Base-by-base conservation (phyloP, 2,113 vertebrate species). In the Otocyon megalotis region DNA sequence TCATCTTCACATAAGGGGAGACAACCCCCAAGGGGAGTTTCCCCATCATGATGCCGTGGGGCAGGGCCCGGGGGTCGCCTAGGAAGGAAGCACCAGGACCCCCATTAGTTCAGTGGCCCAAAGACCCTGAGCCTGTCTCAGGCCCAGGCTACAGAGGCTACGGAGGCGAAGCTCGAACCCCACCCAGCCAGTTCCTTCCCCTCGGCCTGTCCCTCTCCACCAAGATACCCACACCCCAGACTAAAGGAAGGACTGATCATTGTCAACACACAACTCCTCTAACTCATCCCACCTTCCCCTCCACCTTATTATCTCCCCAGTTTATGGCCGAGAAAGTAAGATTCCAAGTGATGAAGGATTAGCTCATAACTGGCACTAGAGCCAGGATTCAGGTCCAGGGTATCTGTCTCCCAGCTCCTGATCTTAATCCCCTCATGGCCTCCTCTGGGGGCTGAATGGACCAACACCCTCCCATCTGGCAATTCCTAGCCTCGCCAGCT, bases 1-100 rank as follows among this genome's bases (percentile, higher is more conserved):
- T 98, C 83, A 93, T 98, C 93, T 95, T 96, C 54, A 97, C 98
- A 0, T 93, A 87, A 5, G 98, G 98, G 48, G 98, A 97, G 4
- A 96, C 65, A 0, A 82, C 53, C 2, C 98, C 98, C 17, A 95
- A 0, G 0, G 69, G 98, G 20, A 76, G 93, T 43, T 19, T 97
- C 43, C 97, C 98, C 98, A 95, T 93, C 97, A 97, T 97, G 67
- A 13, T 28, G 90, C 91, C 58, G 88, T 24, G 67, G 81, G 92
- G 67, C 54, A 53, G 93, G 54, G 84, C 85, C 95, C 96, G 17
- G 0, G 62, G n/a, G 65, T 6, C 79, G 1, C 90, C 98, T 97
- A 12, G 43, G 37, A 53, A 37, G 80, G 77, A 88, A 58, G 8
- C 69, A 24, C 62, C 22, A 0, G 24, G 32, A 9, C 6, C 14